Conservation (phyloP, 1,140 invertebrate genomes). For the Luehdorfia chinensis region DNA sequence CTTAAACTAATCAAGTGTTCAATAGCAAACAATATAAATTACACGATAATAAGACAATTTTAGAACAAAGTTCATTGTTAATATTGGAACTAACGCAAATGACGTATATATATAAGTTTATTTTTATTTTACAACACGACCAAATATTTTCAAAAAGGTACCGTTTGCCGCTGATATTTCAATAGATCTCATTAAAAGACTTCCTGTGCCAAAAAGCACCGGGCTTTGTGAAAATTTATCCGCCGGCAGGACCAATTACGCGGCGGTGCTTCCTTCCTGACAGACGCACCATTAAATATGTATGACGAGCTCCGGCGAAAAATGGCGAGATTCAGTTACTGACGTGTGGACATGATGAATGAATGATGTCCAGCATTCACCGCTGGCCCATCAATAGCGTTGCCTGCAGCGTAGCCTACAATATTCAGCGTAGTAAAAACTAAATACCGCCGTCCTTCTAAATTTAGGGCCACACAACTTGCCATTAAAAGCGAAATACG, state of each 20-base stretch:
- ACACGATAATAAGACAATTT: too few relatives aligned
- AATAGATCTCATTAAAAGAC: conserved; percentile 36
- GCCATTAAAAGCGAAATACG: too few relatives aligned
- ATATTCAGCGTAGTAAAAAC: conserved; percentile 33
- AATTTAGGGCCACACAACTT: conserved; percentile 15
- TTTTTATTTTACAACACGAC: too few relatives aligned
- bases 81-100: too few relatives aligned
- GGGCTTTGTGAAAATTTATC: conserved; percentile 44
- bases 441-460: conserved; percentile 30
- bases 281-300: conserved; percentile 58
- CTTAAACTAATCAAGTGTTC: too few relatives aligned
- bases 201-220: conserved; percentile 30
- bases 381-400: conserved; percentile 57
- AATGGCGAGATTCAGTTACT: conserved; percentile 36
- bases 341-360: conserved; percentile 52
- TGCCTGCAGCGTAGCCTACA: conserved; percentile 37
- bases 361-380: conserved; percentile 47
- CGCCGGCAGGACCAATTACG: conserved; percentile 56
- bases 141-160: not conserved
- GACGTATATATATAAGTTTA: too few relatives aligned
- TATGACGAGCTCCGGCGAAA: conserved; percentile 40
- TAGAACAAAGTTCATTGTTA: too few relatives aligned
- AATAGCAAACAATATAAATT: too few relatives aligned
- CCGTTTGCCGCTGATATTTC: conserved; percentile 15
- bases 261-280: conserved; percentile 55